Base-by-base conservation (phyloP, 2,113 vertebrate species). In the Anseranas semipalmata region DNA sequence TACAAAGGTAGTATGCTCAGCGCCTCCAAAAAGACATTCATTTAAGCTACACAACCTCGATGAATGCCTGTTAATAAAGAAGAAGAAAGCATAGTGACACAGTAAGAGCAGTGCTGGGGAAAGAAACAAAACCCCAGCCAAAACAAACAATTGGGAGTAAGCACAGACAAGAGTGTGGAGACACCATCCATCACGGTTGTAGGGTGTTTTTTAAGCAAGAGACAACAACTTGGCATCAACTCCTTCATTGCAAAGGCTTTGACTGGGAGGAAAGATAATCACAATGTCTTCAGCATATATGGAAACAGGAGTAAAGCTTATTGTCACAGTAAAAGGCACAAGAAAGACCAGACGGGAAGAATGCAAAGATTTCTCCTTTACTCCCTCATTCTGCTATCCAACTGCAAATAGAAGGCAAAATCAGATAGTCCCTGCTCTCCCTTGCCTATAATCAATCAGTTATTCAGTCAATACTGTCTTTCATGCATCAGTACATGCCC, bases 401-500 rank as follows among this genome's bases (percentile, higher is more conserved):
- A 3, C 39, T 67, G 52, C 67, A 86, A 25, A 32, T 2, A 55
- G 33, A 65, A n/a, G 14, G 19, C 27, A 90, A 71, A 88, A 25
- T 66, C 45, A 73, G n/a, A 58, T 3, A 25, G 28, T 58, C 6
- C 41, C 8, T 28, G 24, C 52, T 66, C 59, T 83, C n/a, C 55
- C 41, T 37, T 39, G 59, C 80, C 68, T 10, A 14, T n/a, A 62
- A 50, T 19, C 33, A 24, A 13, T 50, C 63, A 24, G 12, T 71
- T 67, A 22, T 1, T 68, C 37, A n/a, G n/a, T 59, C 82, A 88
- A 19, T 25, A 39, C 7, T 35, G 46, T 37, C 17, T 84, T 77
- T 77, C 0, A 0, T 12, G 6, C 58, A 35, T 35, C 35, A 88
- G 48, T 37, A 73, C 0, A 0, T 21, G 63, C 25, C 76, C 45